Evolutionary conservation across 1,140 invertebrate species (phyloP).

Genomic region (Trichomalopsis sarcophagae): DNA sequence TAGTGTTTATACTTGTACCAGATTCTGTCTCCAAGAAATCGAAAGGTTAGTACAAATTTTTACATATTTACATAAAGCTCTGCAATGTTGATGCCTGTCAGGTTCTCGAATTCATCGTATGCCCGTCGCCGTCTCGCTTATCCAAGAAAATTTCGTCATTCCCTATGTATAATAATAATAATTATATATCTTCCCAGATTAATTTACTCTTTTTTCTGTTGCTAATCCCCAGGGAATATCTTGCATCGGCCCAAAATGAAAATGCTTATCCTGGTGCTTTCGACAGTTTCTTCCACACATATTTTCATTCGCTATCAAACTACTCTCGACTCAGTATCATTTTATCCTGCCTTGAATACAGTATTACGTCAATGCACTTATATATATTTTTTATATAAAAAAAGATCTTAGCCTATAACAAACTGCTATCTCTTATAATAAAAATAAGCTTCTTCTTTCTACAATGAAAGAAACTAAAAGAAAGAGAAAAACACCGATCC

Average conservation of each 20-base stretch:
- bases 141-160: constrained; percentile 4
- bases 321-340: constrained; percentile 9
- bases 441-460: constrained; percentile 24
- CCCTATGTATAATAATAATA: constrained; percentile 1
- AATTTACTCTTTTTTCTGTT: neutral
- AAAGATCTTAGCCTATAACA: constrained; percentile 35
- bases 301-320: neutral
- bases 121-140: neutral
- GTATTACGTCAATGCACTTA: constrained; percentile 57
- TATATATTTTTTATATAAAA: constrained; percentile 28
- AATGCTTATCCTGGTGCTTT: neutral
- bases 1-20: neutral
- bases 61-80: constrained; percentile 54
- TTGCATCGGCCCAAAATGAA: constrained; percentile 8
- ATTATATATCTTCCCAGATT: neutral
- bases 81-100: constrained; percentile 35
- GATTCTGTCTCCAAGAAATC: constrained; percentile 30
- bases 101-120: neutral
- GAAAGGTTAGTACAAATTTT: constrained; percentile 47
- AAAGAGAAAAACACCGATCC: constrained; percentile 36
- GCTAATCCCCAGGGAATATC: neutral
- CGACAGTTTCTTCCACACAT: neutral
- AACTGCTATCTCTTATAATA: constrained; percentile 3
- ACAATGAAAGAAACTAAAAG: constrained; percentile 15
- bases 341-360: constrained; percentile 46